Base-by-base conservation (phyloP, 2,113 vertebrate species). In the Sinocyclocheilus anophthalmus region DNA sequence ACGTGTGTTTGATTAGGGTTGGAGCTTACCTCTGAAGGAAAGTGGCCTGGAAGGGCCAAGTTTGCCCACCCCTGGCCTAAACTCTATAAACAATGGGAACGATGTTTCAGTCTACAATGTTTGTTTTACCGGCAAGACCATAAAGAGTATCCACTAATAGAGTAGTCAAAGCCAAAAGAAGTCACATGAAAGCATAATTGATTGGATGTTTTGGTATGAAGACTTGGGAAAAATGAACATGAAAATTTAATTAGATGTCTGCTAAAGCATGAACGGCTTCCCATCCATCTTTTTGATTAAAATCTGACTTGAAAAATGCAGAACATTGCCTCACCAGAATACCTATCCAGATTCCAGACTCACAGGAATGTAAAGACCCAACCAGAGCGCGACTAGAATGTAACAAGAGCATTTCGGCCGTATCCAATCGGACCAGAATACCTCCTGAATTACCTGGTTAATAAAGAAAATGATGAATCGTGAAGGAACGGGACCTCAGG, bases 401-500 rank as follows among this genome's bases (percentile, higher is more conserved):
- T 37, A 48, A 22, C n/a, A 39, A 6, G 14, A 75, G 20, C 70
- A 24, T 70, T 53, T 85, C 12, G 30, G 20, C n/a, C 42, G 2
- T 16, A 59, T 79, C 53, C 53, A 79, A 20, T 33, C 26, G 14
- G 77, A 59, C 77, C 53, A 37, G 16, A 79, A 76, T 24, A 24
- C 39, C 73, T 76, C 45, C 22, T 10, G 75, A 76, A 59, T 80
- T 80, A 80, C 77, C 77, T 39, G 55, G 20, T 61, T 80, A 80
- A 61, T 80, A 63, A n/a, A 80, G 53, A 63, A 63, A 77, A 77
- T 77, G 16, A 77, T 77, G 76, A 77, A 77, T 33, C 14, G 9
- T 77, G 26, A 30, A 59, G 48, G 75, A 89, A 72, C 9, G 42
- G 45, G 80, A 78, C 73, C 73, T 75, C 45, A 30, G 61, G 84